phyloP scores from a whole-genome alignment of 2,113 vertebrate genomes.

The Salvator merianae region DNA sequence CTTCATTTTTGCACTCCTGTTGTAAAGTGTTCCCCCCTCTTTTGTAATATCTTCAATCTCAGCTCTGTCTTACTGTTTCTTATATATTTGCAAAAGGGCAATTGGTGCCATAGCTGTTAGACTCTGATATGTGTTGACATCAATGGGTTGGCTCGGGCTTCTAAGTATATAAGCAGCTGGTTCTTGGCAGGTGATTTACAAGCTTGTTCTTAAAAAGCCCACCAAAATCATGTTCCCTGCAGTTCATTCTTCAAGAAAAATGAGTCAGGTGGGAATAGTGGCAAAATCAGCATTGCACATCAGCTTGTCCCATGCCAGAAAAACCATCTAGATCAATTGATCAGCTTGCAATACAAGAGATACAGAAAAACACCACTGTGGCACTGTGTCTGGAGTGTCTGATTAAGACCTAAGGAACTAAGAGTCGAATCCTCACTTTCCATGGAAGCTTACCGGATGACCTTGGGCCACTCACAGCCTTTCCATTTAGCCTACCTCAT shows the following conservation, averaged over 20 bases:
- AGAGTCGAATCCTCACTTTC: no score
- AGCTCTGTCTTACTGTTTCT: background rate
- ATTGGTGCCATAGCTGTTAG: background rate
- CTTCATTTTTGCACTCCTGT: background rate
- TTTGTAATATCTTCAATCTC: background rate
- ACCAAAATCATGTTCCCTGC: background rate
- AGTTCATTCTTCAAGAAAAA: constrained; percentile 8
- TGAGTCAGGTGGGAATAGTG: background rate
- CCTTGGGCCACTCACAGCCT: no score
- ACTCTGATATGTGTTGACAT: background rate
- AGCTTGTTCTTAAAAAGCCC: background rate
- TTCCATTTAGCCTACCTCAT: background rate
- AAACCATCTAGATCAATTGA: no score
- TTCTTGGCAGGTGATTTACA: constrained; percentile 1
- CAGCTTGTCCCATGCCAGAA: background rate
- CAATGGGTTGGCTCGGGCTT: background rate
- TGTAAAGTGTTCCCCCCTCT: background rate
- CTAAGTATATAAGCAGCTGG: background rate
- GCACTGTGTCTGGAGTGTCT: no score
- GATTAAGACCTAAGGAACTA: no score
- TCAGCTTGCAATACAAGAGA: no score
- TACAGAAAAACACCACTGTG: no score
- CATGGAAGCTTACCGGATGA: no score
- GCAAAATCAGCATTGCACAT: background rate
- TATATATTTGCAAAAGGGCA: background rate